These are phyloP conservation scores for Anarrhichthys ocellatus DNA, from an alignment of 2,113 vertebrate species.

Conservation along the genomic window DNA sequence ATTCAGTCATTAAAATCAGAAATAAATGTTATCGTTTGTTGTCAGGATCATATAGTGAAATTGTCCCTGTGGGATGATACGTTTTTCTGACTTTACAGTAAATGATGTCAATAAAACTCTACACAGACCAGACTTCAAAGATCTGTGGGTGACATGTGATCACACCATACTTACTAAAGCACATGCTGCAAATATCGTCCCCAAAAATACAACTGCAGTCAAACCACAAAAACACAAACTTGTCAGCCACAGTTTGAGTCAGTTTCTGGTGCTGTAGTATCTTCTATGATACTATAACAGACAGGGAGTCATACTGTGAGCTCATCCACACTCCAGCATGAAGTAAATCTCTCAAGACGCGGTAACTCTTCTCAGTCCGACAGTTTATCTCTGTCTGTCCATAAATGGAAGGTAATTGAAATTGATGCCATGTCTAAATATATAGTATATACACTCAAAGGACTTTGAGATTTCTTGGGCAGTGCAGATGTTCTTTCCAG, in stretches of 20 bases:
- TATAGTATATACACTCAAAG: constrained; percentile 35
- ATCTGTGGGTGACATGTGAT: constrained; percentile 32
- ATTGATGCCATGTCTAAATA: constrained; percentile 51
- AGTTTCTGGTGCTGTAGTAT: constrained; percentile 18
- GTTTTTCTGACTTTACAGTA: background rate
- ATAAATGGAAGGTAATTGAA: constrained; percentile 57
- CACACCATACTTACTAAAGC: background rate
- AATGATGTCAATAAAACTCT: constrained; percentile 25
- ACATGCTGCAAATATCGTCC: background rate
- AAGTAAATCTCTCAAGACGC: constrained; percentile 51
- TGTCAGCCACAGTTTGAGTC: constrained; percentile 20
- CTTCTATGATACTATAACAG: constrained; percentile 17
- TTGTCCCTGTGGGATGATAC: background rate
- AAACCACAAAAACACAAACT: constrained; percentile 21
- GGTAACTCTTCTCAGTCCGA: constrained; percentile 24
- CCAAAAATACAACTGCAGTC: constrained; percentile 11
- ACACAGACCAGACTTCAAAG: constrained; percentile 9
- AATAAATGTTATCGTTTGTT: background rate
- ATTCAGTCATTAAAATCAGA: background rate
- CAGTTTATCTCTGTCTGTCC: constrained; percentile 46
- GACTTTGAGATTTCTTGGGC: constrained; percentile 40
- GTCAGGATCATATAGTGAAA: background rate
- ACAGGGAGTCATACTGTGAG: background rate
- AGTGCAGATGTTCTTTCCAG: constrained; percentile 41
- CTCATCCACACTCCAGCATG: constrained; percentile 11